Evolutionary conservation across 2,888 invertebrate species (phyloP).

Genomic region (Apamea monoglypha): DNA sequence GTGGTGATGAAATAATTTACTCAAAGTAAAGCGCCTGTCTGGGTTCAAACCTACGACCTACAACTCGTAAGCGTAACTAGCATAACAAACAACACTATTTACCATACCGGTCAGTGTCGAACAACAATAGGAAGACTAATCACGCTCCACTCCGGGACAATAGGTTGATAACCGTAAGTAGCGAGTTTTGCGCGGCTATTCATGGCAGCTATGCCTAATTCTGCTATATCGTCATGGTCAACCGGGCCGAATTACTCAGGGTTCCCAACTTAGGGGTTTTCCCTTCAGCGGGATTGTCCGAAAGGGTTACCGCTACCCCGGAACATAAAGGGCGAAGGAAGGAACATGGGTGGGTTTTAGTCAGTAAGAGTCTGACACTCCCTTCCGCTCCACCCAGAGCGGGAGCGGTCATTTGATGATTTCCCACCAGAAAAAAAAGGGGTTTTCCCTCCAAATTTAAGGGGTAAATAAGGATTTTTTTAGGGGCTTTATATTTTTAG

Average conservation of each 20-base stretch:
- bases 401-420: too few species aligned
- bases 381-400: too few species aligned
- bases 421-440: too few species aligned
- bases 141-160: slow-evolving; percentile 59
- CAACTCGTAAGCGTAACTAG: slow-evolving; percentile 2
- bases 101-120: slow-evolving; percentile 31
- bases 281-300: too few species aligned
- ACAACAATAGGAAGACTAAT: slow-evolving; percentile 63
- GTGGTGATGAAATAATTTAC: too few species aligned
- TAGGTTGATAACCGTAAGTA: slow-evolving; percentile 64
- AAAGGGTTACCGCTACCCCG: too few species aligned
- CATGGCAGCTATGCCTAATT: slow-evolving; percentile 66
- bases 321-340: too few species aligned
- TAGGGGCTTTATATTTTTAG: not conserved
- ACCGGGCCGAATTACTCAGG: slow-evolving; percentile 39
- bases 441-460: not conserved
- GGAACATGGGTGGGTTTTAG: too few species aligned
- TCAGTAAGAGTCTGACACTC: too few species aligned
- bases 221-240: slow-evolving; percentile 57
- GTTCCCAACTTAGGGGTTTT: not conserved
- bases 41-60: too few species aligned
- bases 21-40: too few species aligned
- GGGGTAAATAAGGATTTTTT: not conserved
- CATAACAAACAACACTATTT: slow-evolving; percentile 34
- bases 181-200: slow-evolving; percentile 61